Evolutionary conservation across 2,113 vertebrate species (phyloP).

Genomic region (Willisornis vidua): DNA sequence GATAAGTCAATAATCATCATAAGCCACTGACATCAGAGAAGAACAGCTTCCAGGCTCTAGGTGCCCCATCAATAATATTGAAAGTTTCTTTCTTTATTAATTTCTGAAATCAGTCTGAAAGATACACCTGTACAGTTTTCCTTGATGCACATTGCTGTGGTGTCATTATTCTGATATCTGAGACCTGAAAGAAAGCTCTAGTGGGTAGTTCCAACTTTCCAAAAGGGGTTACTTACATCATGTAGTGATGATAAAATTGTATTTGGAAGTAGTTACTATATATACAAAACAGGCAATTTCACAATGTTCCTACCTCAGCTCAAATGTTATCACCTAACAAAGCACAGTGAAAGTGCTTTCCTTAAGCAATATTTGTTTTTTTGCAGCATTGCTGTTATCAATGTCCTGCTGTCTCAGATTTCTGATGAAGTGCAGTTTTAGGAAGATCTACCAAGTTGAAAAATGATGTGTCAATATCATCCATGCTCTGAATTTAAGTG

Average conservation of each 20-base stretch:
- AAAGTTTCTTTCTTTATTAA: background rate
- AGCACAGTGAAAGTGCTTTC: background rate
- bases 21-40: conserved; percentile 10
- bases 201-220: background rate
- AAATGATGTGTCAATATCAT: background rate
- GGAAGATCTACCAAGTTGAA: background rate
- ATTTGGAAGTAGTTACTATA: background rate
- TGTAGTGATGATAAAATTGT: background rate
- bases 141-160: background rate
- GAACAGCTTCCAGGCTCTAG: background rate
- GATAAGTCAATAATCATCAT: conserved; percentile 28
- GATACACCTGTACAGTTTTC: background rate
- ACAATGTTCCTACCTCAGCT: background rate
- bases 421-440: background rate
- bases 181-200: background rate
- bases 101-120: background rate
- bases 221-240: background rate
- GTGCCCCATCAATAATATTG: background rate
- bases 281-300: background rate
- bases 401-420: background rate
- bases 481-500: background rate
- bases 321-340: background rate
- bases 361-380: background rate
- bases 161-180: background rate
- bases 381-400: background rate